Percentiles rank a stretch among this genome's conserved stretches.
Evolutionary conservation across 2,113 vertebrate genomes (phyloP).

Genomic region (Proterorhinus semilunaris): DNA sequence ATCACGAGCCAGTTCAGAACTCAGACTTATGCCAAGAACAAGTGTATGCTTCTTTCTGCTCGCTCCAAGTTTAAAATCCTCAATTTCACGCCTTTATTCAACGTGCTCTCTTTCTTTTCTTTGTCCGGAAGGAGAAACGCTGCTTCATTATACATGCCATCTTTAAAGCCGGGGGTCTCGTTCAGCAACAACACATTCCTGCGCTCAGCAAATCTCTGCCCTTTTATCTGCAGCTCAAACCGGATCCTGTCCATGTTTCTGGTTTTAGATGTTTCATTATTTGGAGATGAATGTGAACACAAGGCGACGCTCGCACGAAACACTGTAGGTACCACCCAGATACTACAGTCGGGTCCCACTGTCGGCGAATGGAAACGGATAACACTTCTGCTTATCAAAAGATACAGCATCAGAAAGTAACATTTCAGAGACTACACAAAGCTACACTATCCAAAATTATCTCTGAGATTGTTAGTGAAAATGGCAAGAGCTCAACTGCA

Average conservation of each 20-base stretch:
- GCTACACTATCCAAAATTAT: background rate
- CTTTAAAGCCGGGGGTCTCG: slow-evolving; percentile 32
- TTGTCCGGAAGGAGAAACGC: slow-evolving; percentile 55
- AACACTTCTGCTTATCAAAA: too few relatives aligned
- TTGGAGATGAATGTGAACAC: slow-evolving; percentile 31
- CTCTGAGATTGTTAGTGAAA: background rate
- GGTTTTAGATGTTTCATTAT: slow-evolving; percentile 23
- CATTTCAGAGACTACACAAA: too few relatives aligned
- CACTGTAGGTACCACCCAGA: background rate
- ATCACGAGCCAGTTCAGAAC: slow-evolving; percentile 44
- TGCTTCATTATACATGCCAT: slow-evolving; percentile 53
- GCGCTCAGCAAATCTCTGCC: slow-evolving; percentile 36
- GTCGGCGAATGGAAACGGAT: background rate
- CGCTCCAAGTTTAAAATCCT: slow-evolving; percentile 64
- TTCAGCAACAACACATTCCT: slow-evolving; percentile 42
- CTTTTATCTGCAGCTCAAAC: slow-evolving; percentile 23
- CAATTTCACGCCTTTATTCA: slow-evolving; percentile 61
- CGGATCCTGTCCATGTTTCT: slow-evolving; percentile 25
- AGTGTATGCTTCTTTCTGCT: slow-evolving; percentile 47
- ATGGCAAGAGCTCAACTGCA: too few relatives aligned
- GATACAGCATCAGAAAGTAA: too few relatives aligned
- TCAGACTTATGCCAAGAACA: slow-evolving; percentile 50
- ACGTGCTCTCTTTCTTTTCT: slow-evolving; percentile 42
- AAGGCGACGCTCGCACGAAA: background rate
- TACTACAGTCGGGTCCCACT: background rate